phyloP scores from a whole-genome alignment of 2,113 vertebrate genomes.

The Rhegmatorhina hoffmannsi region DNA sequence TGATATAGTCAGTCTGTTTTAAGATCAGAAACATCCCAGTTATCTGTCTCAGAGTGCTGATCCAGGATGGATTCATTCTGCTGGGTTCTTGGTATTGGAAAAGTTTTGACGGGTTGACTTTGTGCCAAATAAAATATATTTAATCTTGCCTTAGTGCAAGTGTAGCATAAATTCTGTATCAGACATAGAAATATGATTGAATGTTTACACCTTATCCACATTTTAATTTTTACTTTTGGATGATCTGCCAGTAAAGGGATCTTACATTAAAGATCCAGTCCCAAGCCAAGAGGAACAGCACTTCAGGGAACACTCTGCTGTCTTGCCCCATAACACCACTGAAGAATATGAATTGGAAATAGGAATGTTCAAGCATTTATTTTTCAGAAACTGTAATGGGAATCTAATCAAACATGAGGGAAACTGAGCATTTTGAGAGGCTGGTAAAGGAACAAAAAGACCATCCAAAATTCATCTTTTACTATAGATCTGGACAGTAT shows the following conservation, averaged over 20 bases:
- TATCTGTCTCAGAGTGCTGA: neutral
- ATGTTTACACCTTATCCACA: neutral
- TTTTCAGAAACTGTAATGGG: neutral
- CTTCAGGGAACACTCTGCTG: neutral
- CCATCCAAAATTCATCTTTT: neutral
- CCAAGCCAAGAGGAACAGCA: neutral
- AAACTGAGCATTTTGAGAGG: neutral
- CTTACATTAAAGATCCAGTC: neutral
- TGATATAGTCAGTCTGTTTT: neutral
- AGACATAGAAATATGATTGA: neutral
- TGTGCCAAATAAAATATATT: neutral
- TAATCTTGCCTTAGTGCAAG: neutral
- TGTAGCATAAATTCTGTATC: neutral
- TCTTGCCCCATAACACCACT: neutral
- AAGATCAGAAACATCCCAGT: neutral
- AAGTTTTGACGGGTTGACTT: neutral
- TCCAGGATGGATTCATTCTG: neutral
- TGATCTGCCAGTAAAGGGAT: neutral
- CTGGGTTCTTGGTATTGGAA: neutral
- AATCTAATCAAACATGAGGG: neutral
- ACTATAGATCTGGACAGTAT: neutral
- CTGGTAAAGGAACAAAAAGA: neutral
- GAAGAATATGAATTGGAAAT: neutral
- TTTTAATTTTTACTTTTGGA: neutral
- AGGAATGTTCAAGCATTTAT: neutral